These are phyloP conservation scores for Pyrrhosoma nymphula DNA, from an alignment of 2,888 invertebrate genomes.

Conservation along the genomic window DNA sequence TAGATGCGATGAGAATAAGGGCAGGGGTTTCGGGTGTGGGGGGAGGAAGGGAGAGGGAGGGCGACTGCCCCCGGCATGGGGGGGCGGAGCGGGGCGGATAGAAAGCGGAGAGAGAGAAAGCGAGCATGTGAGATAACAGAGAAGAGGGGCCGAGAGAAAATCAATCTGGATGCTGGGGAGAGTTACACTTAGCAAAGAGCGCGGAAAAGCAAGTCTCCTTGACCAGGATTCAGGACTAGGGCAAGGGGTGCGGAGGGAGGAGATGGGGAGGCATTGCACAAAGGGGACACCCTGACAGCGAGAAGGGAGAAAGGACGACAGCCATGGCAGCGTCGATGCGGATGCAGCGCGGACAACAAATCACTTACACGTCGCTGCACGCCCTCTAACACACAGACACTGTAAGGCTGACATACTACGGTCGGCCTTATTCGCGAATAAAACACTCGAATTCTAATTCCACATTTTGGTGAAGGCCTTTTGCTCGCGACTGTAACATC, in stretches of 20 bases:
- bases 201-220: background rate
- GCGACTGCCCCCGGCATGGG: background rate
- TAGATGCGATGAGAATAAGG: background rate
- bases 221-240: background rate
- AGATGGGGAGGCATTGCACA: background rate
- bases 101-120: background rate
- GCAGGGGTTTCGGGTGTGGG: too few species aligned
- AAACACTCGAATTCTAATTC: too few species aligned
- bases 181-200: background rate
- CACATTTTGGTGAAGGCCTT: too few species aligned
- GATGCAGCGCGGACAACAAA: background rate
- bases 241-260: background rate
- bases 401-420: too few species aligned
- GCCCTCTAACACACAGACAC: too few species aligned
- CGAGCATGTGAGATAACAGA: background rate
- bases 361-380: too few species aligned
- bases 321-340: background rate
- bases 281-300: background rate
- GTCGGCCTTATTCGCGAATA: too few species aligned
- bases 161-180: background rate
- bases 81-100: background rate
- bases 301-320: background rate
- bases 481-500: too few species aligned
- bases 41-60: background rate
- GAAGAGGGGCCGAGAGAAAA: background rate